Base-by-base conservation (phyloP, 1,140 invertebrate genomes). In the Pogonognathellus flavescens region DNA sequence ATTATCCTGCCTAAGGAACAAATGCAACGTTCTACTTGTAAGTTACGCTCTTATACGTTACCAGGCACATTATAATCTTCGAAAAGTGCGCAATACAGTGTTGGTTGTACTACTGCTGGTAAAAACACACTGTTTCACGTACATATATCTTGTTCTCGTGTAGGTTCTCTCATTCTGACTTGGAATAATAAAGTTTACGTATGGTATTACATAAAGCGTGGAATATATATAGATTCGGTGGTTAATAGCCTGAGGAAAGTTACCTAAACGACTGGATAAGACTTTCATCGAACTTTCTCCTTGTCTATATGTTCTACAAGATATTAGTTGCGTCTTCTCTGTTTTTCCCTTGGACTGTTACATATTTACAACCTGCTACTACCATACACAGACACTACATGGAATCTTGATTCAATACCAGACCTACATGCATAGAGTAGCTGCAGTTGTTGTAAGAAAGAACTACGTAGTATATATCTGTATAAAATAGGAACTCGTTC, bases 211-310 rank as follows among this genome's bases (percentile, higher is more conserved):
- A 70, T n/a, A n/a, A n/a, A 70, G 80, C 11, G 14, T 53, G 11
- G 52, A 25, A 81, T n/a, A n/a, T n/a, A n/a, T n/a, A n/a, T 81
- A 81, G 80, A 81, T 81, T 81, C 55, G 50, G 80, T 81, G 80
- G 80, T 81, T 81, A 81, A 81, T 59, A 81, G 80, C 80, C 53
- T 81, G 80, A 81, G 55, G 80, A 57, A 81, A 81, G 55, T 22
- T 81, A 55, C 50, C 80, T 81, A 25, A 81, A 81, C 50, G 80
- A 81, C 80, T 81, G 80, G 80, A 81, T 81, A 81, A 53, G 80
- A 55, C 80, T 81, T 59, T 55, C 80, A 57, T 81, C 80, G 50
- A 81, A 81, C 80, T 81, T 53, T 81, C 25, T 59, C 50, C 70
- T 76, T 49, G 31, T 11, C 20, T 18, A 66, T 66, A 22, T n/a